phyloP scores from a whole-genome alignment of 2,888 invertebrate species.

The Noctua fimbriata region DNA sequence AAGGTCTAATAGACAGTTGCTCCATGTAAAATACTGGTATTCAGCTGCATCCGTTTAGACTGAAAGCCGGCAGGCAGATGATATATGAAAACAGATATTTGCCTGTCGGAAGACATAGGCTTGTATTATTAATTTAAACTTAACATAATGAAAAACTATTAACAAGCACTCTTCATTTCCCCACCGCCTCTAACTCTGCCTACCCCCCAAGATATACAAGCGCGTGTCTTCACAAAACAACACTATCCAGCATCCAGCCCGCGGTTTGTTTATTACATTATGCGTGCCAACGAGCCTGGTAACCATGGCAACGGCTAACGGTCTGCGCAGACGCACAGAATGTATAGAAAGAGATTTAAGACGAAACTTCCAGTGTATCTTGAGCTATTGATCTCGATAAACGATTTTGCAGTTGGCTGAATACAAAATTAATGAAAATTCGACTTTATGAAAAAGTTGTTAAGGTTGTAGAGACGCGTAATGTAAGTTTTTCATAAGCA shows the following conservation, averaged over 20 bases:
- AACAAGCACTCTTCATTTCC: conserved; percentile 1
- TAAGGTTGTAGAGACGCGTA: conserved; percentile 2
- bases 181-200: conserved; percentile 16
- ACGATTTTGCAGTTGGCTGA: conserved; percentile 11
- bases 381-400: conserved; percentile 68
- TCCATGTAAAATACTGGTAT: not conserved
- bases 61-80: not conserved
- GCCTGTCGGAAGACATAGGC: not conserved
- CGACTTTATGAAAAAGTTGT: conserved; percentile 11
- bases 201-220: conserved; percentile 23
- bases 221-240: conserved; percentile 55
- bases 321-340: conserved; percentile 66
- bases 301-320: conserved; percentile 61
- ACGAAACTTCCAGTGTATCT: conserved; percentile 70
- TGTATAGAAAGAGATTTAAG: conserved; percentile 73
- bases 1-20: not conserved
- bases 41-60: not conserved
- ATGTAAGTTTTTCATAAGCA: conserved; percentile 11
- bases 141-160: not conserved
- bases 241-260: conserved; percentile 57
- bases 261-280: conserved; percentile 63
- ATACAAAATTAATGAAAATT: conserved; percentile 18
- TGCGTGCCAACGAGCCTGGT: conserved; percentile 57
- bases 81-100: not conserved
- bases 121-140: conserved; percentile 7